phyloP scores from a whole-genome alignment of 2,888 invertebrate genomes.

The Leptopterna dolabrata region DNA sequence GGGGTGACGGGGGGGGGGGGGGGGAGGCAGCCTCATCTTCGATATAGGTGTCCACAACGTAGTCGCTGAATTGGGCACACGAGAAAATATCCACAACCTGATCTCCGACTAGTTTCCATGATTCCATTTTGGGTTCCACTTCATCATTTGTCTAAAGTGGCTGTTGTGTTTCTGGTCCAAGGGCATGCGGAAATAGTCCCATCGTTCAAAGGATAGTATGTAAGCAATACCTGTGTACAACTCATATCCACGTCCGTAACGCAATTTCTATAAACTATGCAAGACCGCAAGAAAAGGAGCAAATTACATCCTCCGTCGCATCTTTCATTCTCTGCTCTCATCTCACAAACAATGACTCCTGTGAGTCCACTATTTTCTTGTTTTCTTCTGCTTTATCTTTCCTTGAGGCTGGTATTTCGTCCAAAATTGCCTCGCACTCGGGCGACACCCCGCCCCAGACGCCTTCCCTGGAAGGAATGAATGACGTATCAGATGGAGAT shows the following conservation, averaged over 20 bases:
- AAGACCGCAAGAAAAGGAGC: neutral
- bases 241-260: too few species aligned
- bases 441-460: neutral
- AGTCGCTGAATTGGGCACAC: too few species aligned
- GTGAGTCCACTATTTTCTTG: neutral
- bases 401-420: neutral
- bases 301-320: neutral
- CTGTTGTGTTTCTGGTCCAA: too few species aligned
- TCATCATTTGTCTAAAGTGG: too few species aligned
- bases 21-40: too few species aligned
- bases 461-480: neutral
- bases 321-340: neutral
- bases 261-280: neutral
- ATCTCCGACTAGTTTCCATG: too few species aligned
- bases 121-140: too few species aligned
- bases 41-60: too few species aligned
- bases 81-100: too few species aligned
- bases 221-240: too few species aligned
- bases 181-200: too few species aligned
- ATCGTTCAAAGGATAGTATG: neutral
- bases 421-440: slow-evolving; percentile 6
- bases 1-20: too few species aligned
- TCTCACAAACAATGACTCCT: neutral
- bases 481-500: slow-evolving; percentile 36
- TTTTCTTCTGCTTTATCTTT: neutral